Percentiles rank a stretch among this genome's conserved stretches.
These are phyloP conservation scores for Gortyna flavago DNA, from an alignment of 2,888 invertebrate species.

Conservation along the genomic window DNA sequence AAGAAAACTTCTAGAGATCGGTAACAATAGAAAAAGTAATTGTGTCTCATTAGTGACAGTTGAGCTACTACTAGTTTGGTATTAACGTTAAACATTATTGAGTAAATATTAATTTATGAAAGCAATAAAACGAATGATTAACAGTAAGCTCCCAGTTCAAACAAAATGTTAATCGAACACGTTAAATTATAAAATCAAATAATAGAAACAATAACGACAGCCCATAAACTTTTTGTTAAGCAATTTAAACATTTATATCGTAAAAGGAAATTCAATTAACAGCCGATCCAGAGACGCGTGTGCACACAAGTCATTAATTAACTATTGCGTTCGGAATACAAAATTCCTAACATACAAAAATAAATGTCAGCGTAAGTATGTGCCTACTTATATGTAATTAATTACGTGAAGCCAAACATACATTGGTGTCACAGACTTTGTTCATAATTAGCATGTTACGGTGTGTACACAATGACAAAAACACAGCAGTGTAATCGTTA, in stretches of 20 bases:
- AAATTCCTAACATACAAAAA: slow-evolving; percentile 45
- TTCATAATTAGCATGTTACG: slow-evolving; percentile 77
- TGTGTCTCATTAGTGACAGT: too few relatives aligned
- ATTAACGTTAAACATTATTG: neutral
- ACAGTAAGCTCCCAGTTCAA: slow-evolving; percentile 14
- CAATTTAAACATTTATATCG: slow-evolving; percentile 26
- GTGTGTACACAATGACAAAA: slow-evolving; percentile 71
- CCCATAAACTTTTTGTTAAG: slow-evolving; percentile 34
- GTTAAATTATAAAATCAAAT: slow-evolving; percentile 30
- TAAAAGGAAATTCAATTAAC: slow-evolving; percentile 48
- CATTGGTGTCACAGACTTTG: slow-evolving; percentile 74
- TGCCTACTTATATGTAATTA: slow-evolving; percentile 60
- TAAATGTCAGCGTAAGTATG: slow-evolving; percentile 52
- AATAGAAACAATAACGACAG: slow-evolving; percentile 17
- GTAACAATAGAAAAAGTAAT: too few relatives aligned
- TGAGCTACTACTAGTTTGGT: too few relatives aligned
- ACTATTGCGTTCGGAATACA: slow-evolving; percentile 38
- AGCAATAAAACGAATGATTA: slow-evolving; percentile 12
- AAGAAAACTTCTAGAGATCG: too few relatives aligned
- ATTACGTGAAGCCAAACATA: slow-evolving; percentile 68
- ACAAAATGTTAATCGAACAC: slow-evolving; percentile 22
- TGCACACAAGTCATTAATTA: slow-evolving; percentile 42
- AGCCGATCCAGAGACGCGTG: slow-evolving; percentile 16
- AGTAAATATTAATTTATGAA: neutral
- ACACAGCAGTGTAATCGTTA: slow-evolving; percentile 71